Evolutionary conservation across 2,797 vertebrate species (phyloP), one percentile per base, ranked within the genome.

Genomic region (Denticeps clupeoides): DNA sequence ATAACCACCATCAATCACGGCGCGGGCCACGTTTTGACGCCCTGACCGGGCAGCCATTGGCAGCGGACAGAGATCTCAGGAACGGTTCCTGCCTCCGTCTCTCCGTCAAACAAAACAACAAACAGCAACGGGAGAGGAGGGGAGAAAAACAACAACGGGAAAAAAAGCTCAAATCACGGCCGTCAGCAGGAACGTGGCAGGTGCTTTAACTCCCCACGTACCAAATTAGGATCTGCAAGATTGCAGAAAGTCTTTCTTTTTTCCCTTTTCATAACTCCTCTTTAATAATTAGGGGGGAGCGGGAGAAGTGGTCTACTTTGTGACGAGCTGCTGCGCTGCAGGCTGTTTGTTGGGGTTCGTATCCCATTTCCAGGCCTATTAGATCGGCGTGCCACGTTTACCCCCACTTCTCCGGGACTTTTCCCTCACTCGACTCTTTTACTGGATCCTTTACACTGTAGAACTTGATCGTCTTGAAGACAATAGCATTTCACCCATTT

Each of bases 131-230:
- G 35, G 33, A 16, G 33, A 35, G 33, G 6, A 3, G 12, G 29
- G 6, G 29, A 12, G 11, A 13, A n/a, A 33, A 81, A 83, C 75
- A 76, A 51, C 51, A 58, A 46, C 33, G 16, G 35, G 9, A 35
- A 15, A 35, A 44, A 33, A 81, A 50, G 58, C 49, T 65, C 59
- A 90, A 90, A 87, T 81, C 76, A 74, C 68, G 67, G 68, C 77
- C 70, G 87, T 96, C 92, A 93, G 90, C 89, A 90, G 72, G 54
- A 74, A 81, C 70, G 74, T 85, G 88, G 88, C 92, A 93, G 90
- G 91, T 90, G 91, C 73, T 84, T 81, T 85, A 80, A 83, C 85
- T 89, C 87, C 84, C 83, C 69, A 68, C 84, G 83, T 83, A 82
- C 80, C 87, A 79, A 85, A 84, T 88, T 81, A 87, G 73, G 82